A percentile compares a stretch with the other conserved stretches of the same genome.
phyloP scores from a whole-genome alignment of 2,113 vertebrate genomes.

The Penelope pileata region DNA sequence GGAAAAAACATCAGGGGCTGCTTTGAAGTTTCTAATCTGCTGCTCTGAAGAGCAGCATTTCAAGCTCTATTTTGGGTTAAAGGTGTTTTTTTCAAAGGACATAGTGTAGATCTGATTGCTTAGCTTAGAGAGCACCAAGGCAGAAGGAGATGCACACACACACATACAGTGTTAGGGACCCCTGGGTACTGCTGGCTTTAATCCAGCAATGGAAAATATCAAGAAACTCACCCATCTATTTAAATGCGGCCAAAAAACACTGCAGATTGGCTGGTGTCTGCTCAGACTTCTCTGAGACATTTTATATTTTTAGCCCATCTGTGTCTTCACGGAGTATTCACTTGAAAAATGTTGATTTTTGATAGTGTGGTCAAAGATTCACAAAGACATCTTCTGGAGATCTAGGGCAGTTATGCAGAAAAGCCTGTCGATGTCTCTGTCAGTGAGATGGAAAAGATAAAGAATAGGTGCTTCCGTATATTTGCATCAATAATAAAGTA shows the following conservation, averaged over 20 bases:
- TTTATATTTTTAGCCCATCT: background rate
- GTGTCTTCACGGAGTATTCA: background rate
- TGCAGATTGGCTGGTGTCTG: background rate
- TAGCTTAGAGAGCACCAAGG: background rate
- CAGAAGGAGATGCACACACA: rapidly evolving
- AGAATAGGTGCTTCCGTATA: background rate
- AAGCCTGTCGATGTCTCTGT: background rate
- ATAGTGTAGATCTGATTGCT: background rate
- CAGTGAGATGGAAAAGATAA: background rate
- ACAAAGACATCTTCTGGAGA: background rate
- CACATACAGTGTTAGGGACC: background rate
- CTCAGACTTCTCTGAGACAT: background rate
- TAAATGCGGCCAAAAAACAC: background rate
- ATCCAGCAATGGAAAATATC: background rate
- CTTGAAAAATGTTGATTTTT: background rate
- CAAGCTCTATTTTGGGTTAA: background rate
- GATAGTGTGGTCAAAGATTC: rapidly evolving
- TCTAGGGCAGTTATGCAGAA: background rate
- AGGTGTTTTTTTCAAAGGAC: background rate
- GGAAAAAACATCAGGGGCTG: background rate
- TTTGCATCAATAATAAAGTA: background rate
- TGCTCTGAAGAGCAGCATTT: background rate
- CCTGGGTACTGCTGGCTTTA: background rate
- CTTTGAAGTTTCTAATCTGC: background rate
- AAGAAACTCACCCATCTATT: background rate